Percentiles rank a stretch among this genome's conserved stretches.
Evolutionary conservation across 2,113 vertebrate species (phyloP).

Genomic region (Hemibagrus wyckioides): DNA sequence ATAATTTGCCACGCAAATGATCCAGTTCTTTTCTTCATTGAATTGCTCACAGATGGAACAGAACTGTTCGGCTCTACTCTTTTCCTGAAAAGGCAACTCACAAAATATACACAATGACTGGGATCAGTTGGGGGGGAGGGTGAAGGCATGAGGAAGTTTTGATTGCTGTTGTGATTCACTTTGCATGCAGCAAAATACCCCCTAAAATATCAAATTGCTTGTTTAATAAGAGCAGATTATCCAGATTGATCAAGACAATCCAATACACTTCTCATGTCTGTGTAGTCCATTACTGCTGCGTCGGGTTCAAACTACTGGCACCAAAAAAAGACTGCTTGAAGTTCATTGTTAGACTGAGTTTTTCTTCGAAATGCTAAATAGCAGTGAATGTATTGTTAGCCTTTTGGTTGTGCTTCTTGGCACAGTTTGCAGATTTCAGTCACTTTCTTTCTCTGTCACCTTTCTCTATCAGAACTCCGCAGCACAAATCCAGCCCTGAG

Average conservation of each 20-base stretch:
- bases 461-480: constrained; percentile 77
- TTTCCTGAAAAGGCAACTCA: not conserved
- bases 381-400: not conserved
- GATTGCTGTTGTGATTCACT: not conserved
- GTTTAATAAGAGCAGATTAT: not conserved
- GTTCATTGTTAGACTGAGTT: not conserved
- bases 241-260: not conserved
- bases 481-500: constrained; percentile 73
- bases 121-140: not conserved
- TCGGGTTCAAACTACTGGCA: not conserved
- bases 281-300: not conserved
- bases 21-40: not conserved
- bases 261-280: not conserved
- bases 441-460: not conserved
- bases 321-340: not conserved
- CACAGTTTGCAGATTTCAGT: constrained; percentile 11
- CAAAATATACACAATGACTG: no score
- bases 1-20: not conserved
- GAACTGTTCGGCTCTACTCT: not conserved
- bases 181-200: not conserved
- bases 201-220: not conserved
- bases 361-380: not conserved
- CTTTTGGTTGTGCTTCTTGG: not conserved
- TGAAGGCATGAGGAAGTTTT: not conserved
- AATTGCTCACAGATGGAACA: not conserved